These are phyloP conservation scores for Varanus komodoensis DNA, from an alignment of 2,113 vertebrate genomes.

Conservation along the genomic window DNA sequence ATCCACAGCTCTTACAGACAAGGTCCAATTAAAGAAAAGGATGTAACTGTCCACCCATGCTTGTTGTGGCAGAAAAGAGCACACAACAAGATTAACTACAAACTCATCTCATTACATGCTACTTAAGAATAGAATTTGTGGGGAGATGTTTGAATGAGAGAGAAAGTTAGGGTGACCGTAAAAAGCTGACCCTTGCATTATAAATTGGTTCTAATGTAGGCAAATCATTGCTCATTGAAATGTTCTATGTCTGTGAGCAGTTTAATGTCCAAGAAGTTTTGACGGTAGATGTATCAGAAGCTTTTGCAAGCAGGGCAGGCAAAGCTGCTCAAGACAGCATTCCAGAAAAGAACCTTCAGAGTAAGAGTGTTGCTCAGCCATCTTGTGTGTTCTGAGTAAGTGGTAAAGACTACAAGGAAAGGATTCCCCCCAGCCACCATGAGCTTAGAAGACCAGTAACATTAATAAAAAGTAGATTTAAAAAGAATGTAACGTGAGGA, in stretches of 20 bases:
- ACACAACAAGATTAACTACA: neutral
- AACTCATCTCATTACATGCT: neutral
- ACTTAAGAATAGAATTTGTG: neutral
- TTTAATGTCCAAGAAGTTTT: neutral
- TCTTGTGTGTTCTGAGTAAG: neutral
- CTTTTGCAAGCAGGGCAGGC: neutral
- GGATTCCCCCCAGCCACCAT: neutral
- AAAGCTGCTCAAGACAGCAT: neutral
- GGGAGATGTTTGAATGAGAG: too few relatives aligned
- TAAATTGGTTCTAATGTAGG: neutral
- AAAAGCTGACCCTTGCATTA: neutral
- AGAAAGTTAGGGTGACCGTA: too few relatives aligned
- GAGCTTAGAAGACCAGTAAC: slow-evolving; percentile 41
- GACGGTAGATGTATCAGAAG: neutral
- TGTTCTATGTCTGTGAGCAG: neutral
- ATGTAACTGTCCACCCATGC: too few relatives aligned
- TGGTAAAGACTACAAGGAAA: neutral
- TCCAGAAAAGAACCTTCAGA: slow-evolving; percentile 26
- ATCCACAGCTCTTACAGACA: too few relatives aligned
- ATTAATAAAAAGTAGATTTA: slow-evolving; percentile 13
- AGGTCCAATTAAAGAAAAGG: too few relatives aligned
- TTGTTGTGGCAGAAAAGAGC: too few relatives aligned
- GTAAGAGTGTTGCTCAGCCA: slow-evolving; percentile 18
- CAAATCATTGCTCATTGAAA: neutral
- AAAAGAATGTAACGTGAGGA: slow-evolving; percentile 42